Conservation (phyloP, 2,113 vertebrate genomes). For the Ptilorrhoa leucosticta region DNA sequence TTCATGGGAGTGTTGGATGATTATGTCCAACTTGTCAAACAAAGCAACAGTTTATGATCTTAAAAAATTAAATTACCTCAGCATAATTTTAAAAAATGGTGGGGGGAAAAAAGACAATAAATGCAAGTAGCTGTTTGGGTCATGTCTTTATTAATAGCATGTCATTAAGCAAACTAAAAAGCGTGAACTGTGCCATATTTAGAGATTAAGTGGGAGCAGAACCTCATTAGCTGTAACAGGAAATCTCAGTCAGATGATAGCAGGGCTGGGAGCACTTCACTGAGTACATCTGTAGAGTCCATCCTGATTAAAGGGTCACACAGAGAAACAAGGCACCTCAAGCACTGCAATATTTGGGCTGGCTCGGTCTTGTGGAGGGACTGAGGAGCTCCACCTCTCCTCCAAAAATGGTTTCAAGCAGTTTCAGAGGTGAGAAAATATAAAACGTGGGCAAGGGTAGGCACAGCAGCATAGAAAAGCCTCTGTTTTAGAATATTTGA, state of each 20-base stretch:
- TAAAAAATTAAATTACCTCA: conserved; percentile 16
- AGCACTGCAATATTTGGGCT: not conserved
- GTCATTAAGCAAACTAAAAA: conserved; percentile 56
- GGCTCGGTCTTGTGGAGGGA: not conserved
- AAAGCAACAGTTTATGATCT: conserved; percentile 32
- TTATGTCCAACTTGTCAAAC: conserved; percentile 14
- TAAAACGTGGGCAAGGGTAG: not conserved
- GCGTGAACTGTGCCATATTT: conserved; percentile 36
- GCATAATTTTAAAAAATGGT: not conserved
- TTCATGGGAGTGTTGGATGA: not conserved
- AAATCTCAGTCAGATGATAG: conserved; percentile 8
- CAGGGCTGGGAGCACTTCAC: conserved; percentile 15
- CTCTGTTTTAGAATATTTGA: not conserved
- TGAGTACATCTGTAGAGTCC: not conserved
- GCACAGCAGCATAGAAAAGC: not conserved
- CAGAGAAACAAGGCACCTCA: not conserved
- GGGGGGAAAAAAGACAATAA: not conserved
- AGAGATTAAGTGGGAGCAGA: conserved; percentile 50
- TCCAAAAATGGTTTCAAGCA: not conserved
- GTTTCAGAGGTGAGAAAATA: not conserved
- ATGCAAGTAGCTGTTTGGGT: conserved; percentile 36
- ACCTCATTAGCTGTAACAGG: conserved; percentile 43
- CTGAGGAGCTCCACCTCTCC: not conserved
- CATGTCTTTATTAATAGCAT: conserved; percentile 44
- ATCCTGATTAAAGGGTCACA: not conserved